phyloP scores from a whole-genome alignment of 2,888 invertebrate genomes.

The Ophioninae sp. region DNA sequence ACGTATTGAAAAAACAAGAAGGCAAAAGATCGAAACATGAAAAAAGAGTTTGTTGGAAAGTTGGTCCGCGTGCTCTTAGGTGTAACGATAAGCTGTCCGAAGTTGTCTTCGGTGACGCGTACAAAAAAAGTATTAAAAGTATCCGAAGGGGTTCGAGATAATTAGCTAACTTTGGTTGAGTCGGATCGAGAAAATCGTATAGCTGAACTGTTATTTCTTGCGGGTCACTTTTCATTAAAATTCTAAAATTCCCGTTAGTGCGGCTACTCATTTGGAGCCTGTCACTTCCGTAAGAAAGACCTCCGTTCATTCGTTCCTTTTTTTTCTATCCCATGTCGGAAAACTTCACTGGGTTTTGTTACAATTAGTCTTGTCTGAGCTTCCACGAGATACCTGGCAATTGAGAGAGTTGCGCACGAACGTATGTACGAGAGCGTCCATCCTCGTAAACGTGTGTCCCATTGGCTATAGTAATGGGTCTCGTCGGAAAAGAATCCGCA shows the following conservation, averaged over 20 bases:
- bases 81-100: background rate
- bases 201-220: background rate
- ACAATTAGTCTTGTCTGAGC: slow-evolving; percentile 84
- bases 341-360: slow-evolving; percentile 65
- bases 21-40: background rate
- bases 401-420: background rate
- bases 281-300: background rate
- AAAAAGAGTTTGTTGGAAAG: background rate
- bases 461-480: slow-evolving; percentile 14
- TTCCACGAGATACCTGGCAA: background rate
- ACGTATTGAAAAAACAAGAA: background rate
- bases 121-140: background rate
- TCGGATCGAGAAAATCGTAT: background rate
- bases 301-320: background rate
- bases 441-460: slow-evolving; percentile 19
- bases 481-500: slow-evolving; percentile 17
- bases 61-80: background rate
- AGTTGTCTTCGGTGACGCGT: background rate
- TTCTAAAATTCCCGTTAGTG: background rate
- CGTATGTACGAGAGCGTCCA: background rate
- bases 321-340: background rate
- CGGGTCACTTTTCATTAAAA: background rate
- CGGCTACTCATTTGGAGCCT: background rate
- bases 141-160: background rate
- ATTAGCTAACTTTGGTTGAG: background rate